Evolutionary conservation across 2,113 vertebrate species (phyloP).

Genomic region (Callithrix jacchus): DNA sequence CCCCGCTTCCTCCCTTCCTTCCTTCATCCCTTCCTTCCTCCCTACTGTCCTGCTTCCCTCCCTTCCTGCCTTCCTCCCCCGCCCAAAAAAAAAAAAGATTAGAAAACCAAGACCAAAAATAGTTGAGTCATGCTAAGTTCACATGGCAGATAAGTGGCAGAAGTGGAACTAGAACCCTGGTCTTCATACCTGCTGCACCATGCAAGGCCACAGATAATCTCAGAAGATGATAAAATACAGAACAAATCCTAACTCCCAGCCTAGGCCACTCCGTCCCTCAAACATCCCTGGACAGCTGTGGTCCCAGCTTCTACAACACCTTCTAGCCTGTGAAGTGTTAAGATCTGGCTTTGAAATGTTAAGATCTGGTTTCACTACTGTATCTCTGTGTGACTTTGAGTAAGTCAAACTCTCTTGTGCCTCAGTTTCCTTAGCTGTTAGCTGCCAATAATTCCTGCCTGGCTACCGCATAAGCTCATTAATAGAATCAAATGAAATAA

Average conservation of each 20-base stretch:
- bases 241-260: not conserved
- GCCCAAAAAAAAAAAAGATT: too few species aligned
- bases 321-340: not conserved
- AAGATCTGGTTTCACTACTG: not conserved
- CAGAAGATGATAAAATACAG: not conserved
- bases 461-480: not conserved
- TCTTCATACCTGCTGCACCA: not conserved
- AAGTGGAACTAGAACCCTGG: not conserved
- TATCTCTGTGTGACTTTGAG: not conserved
- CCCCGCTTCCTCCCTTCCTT: too few species aligned
- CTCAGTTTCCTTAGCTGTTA: not conserved
- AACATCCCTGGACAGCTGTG: not conserved
- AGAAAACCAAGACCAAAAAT: constrained; percentile 21
- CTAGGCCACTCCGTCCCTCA: not conserved
- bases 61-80: too few species aligned
- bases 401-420: not conserved
- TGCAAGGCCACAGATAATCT: not conserved
- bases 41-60: too few species aligned
- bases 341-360: not conserved
- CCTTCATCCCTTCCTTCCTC: too few species aligned
- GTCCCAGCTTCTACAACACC: not conserved
- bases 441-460: not conserved
- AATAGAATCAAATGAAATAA: not conserved
- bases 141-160: not conserved
- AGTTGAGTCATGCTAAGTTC: not conserved